Conservation (phyloP, 2,113 vertebrate species). For the Tapirus terrestris region DNA sequence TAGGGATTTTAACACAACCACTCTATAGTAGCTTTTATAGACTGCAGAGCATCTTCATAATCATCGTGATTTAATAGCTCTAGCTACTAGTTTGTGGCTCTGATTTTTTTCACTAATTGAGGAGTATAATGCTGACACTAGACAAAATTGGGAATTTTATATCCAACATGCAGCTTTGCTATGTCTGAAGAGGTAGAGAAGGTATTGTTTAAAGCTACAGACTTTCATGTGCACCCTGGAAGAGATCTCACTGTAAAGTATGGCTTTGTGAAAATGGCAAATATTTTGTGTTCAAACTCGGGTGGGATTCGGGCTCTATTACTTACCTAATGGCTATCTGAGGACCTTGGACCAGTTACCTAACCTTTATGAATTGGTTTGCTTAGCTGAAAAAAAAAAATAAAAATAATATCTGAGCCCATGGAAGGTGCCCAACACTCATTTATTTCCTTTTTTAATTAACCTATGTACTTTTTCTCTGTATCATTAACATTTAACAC, state of each 20-base stretch:
- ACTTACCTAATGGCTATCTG: background rate
- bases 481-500: background rate
- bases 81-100: background rate
- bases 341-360: background rate
- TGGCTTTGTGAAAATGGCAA: background rate
- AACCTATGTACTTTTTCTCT: background rate
- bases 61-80: background rate
- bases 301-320: background rate
- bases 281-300: background rate
- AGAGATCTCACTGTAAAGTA: background rate
- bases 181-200: background rate
- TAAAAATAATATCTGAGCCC: background rate
- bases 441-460: background rate
- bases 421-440: background rate
- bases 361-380: background rate
- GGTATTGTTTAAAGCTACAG: background rate
- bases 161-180: no score
- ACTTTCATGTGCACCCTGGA: background rate
- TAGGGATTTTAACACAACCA: background rate
- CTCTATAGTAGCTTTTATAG: background rate
- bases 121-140: background rate
- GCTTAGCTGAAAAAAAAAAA: background rate
- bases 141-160: background rate
- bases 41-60: background rate
- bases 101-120: background rate